Base-by-base conservation (phyloP, 1,140 invertebrate genomes). In the Atta texana region DNA sequence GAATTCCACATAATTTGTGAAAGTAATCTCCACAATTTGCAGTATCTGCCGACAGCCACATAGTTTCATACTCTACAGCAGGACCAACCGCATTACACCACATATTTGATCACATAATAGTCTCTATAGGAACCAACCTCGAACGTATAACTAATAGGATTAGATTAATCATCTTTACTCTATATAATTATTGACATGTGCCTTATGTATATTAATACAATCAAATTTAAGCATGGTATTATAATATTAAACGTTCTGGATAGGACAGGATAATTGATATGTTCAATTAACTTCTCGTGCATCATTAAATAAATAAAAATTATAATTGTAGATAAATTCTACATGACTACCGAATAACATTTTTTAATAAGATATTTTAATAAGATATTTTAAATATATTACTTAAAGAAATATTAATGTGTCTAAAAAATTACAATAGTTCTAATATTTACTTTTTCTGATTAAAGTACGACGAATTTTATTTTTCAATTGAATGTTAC, bases 1-100 rank as follows among this genome's bases (percentile, higher is more conserved):
- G 49, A 80, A 78, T 77, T 85, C 74, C 59, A 44, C 75, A 85
- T 85, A 85, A 85, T 78, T 85, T 69, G 53, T 81, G 85, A 86
- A 81, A 86, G 85, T 71, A 86, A 69, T 81, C 66, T 53, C 61
- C 63, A 71, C 63, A 86, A 86, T 86, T 80, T 80, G 63, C 76
- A 86, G 75, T 71, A 69, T 61, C 64, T 66, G 53, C 34, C 51
- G 55, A 80, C 64, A 82, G 39, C 55, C 63, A 82, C 85, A 86
- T 86, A 86, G 85, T 86, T 86, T 86, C 51, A 64, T 61, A 69
- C 76, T 86, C 76, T 16, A 69, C 3, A 55, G 75, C 28, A 68
- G 53, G 14, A 68, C 39, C 63, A 44, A 80, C 85, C 76, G 76
- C 75, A 69, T 80, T 80, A 81, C 28, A 57, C 39, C 64, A 24